Conservation (phyloP, 2,888 invertebrate genomes). For the Hedychridium roseum region DNA sequence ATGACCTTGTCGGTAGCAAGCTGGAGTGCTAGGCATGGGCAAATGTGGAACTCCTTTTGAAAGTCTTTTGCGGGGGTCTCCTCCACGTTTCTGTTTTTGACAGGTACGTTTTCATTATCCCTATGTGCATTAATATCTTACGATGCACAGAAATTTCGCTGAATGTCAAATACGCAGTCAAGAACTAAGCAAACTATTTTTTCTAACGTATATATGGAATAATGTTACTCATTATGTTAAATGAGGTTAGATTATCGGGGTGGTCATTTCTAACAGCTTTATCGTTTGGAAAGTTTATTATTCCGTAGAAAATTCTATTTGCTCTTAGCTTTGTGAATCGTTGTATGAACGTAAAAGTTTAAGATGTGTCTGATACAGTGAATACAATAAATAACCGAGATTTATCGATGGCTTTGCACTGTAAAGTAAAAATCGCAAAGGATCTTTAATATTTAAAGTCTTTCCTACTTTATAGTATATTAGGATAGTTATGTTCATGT, state of each 20-base stretch:
- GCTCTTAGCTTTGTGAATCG: not conserved
- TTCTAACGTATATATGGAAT: constrained; percentile 9
- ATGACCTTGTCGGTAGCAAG: no score
- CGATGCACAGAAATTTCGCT: not conserved
- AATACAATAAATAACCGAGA: not conserved
- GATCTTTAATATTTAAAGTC: not conserved
- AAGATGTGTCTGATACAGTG: not conserved
- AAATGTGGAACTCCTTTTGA: constrained; percentile 28
- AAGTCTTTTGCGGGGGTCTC: constrained; percentile 31
- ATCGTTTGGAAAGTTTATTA: not conserved
- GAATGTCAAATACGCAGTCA: not conserved
- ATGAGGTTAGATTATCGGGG: constrained; percentile 12
- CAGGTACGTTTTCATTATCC: constrained; percentile 38
- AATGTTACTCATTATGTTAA: not conserved
- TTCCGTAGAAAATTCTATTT: not conserved
- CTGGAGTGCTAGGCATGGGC: no score
- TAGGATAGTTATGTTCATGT: not conserved
- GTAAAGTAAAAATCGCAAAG: no score
- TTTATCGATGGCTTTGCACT: not conserved
- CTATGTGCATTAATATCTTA: constrained; percentile 4
- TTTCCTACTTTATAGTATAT: not conserved
- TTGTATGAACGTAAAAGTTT: constrained; percentile 3
- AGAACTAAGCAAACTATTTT: not conserved
- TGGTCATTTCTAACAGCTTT: constrained; percentile 13
- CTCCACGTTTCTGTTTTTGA: constrained; percentile 47